These are phyloP conservation scores for Chaenogobius annularis DNA, from an alignment of 2,113 vertebrate species.

Conservation along the genomic window DNA sequence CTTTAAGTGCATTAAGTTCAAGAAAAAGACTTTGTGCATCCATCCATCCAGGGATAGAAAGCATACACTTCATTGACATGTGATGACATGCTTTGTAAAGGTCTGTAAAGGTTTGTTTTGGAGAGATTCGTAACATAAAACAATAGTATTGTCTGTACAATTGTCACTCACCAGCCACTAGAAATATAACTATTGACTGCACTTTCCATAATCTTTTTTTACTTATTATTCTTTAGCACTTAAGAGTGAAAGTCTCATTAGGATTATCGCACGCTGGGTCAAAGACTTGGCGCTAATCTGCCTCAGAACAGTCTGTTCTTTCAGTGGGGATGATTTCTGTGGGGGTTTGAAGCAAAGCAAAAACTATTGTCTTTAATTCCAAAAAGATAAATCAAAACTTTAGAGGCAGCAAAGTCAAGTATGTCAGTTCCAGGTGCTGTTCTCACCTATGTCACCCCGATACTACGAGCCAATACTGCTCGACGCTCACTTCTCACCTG, in stretches of 20 bases:
- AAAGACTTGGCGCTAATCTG: background rate
- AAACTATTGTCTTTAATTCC: background rate
- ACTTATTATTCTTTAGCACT: background rate
- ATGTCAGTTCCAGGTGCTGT: background rate
- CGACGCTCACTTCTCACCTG: background rate
- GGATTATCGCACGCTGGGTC: background rate
- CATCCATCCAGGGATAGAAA: no score
- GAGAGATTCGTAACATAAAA: background rate
- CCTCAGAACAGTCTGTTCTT: slow-evolving; percentile 3
- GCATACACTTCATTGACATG: background rate
- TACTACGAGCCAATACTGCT: background rate
- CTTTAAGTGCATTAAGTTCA: no score
- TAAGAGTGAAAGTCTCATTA: slow-evolving; percentile 1
- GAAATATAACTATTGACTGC: background rate
- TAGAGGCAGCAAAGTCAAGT: no score
- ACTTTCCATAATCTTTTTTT: background rate
- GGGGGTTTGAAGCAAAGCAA: background rate
- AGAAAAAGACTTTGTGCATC: no score
- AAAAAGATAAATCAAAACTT: background rate
- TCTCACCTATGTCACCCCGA: background rate
- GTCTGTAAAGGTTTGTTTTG: background rate
- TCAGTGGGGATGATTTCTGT: background rate
- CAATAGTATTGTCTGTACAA: background rate
- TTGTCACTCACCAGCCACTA: background rate
- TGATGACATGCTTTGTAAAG: background rate